Percentiles rank a stretch among this genome's conserved stretches.
Evolutionary conservation across 2,888 invertebrate species (phyloP).

Genomic region (Cheilosia vulpina): DNA sequence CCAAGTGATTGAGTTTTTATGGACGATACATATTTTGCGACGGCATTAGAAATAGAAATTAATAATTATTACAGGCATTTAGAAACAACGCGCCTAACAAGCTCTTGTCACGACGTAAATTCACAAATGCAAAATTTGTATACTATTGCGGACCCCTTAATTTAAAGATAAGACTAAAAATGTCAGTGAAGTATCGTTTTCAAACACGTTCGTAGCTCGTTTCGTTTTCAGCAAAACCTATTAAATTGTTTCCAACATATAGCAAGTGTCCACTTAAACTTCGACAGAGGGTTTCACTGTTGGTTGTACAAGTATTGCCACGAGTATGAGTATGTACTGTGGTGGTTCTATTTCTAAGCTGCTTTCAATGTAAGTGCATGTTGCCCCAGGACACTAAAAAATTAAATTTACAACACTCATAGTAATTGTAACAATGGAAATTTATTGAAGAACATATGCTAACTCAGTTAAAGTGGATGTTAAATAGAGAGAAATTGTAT

Average conservation of each 20-base stretch:
- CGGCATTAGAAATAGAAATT: too few relatives aligned
- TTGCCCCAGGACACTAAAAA: constrained; percentile 24
- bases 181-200: too few relatives aligned
- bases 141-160: too few relatives aligned
- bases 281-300: not conserved
- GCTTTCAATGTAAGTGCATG: constrained; percentile 50
- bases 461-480: constrained; percentile 38
- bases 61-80: too few relatives aligned
- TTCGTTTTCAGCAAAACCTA: too few relatives aligned
- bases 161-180: too few relatives aligned
- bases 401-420: constrained; percentile 18
- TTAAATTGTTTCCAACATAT: not conserved
- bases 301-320: not conserved
- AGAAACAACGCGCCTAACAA: too few relatives aligned
- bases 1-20: too few relatives aligned
- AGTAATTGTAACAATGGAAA: constrained; percentile 3
- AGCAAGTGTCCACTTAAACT: not conserved
- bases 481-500: constrained; percentile 19
- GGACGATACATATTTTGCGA: too few relatives aligned
- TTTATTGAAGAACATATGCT: constrained; percentile 13
- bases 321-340: not conserved
- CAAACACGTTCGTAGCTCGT: too few relatives aligned
- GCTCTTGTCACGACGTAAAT: too few relatives aligned
- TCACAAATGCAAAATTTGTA: too few relatives aligned
- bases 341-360: constrained; percentile 6